These are phyloP conservation scores for Salticus scenicus DNA, from an alignment of 2,888 invertebrate genomes.

Conservation along the genomic window DNA sequence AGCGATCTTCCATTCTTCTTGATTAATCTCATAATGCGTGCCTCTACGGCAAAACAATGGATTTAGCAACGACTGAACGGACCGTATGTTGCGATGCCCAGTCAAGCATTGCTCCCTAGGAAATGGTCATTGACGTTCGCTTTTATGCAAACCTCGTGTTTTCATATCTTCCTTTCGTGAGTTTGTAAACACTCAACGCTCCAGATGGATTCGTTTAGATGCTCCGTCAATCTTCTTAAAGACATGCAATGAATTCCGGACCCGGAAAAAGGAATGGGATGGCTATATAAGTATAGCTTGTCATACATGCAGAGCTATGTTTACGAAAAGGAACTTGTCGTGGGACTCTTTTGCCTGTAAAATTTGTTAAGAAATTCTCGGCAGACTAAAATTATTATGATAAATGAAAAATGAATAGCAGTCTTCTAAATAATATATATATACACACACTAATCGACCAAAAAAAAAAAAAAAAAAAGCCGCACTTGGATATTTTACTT, in stretches of 20 bases:
- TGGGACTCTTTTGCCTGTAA: background rate
- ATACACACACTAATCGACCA: no score
- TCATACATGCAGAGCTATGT: background rate
- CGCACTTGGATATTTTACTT: no score
- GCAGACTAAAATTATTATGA: no score
- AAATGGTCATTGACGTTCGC: slow-evolving; percentile 39
- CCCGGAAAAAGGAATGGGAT: background rate
- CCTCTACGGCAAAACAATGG: slow-evolving; percentile 22
- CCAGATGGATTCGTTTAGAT: background rate
- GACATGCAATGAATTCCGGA: background rate
- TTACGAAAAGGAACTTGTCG: background rate
- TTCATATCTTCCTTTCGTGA: background rate
- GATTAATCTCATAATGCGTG: slow-evolving; percentile 35
- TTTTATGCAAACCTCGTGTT: slow-evolving; percentile 5
- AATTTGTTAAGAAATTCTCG: no score
- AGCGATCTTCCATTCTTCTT: background rate
- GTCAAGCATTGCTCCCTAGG: slow-evolving; percentile 8
- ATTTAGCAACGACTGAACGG: slow-evolving; percentile 44
- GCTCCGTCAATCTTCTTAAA: background rate
- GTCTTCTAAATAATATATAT: no score
- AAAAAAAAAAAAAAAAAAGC: no score
- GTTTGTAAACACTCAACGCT: slow-evolving; percentile 2
- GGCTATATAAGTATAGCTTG: background rate
- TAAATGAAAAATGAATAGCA: no score
- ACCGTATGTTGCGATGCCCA: slow-evolving; percentile 23